These are phyloP conservation scores for Ceratothoa steindachneri DNA, from an alignment of 2,888 invertebrate species.

Conservation along the genomic window DNA sequence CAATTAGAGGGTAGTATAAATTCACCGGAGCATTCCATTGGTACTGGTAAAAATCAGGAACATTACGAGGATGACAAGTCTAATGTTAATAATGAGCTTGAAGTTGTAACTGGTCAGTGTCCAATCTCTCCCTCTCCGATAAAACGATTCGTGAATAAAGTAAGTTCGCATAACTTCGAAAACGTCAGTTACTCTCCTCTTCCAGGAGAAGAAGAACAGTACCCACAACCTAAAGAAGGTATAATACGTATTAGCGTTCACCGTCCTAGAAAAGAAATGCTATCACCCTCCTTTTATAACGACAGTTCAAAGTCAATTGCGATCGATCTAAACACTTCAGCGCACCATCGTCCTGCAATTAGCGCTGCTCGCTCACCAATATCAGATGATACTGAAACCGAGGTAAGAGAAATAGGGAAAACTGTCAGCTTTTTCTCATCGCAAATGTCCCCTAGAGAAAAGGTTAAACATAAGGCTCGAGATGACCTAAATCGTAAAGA, in stretches of 20 bases:
- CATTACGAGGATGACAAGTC: not conserved
- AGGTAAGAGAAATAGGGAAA: not conserved
- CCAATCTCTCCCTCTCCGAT: not conserved
- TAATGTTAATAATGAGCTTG: not conserved
- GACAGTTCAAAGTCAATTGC: not conserved
- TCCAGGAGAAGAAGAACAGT: not conserved
- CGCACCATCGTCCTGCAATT: not conserved
- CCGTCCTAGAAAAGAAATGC: not conserved
- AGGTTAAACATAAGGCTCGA: not conserved
- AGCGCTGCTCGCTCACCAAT: not conserved
- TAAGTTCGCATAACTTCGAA: not conserved
- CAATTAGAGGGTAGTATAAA: too few species aligned
- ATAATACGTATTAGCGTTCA: not conserved
- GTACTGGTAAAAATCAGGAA: not conserved
- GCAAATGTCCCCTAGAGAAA: not conserved
- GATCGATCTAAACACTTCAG: not conserved
- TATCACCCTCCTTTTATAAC: not conserved
- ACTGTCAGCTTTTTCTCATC: not conserved
- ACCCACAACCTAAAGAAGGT: not conserved
- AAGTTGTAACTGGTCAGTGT: not conserved
- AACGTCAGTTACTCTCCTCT: constrained; percentile 1
- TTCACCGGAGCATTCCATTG: too few species aligned
- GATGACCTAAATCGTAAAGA: too few species aligned
- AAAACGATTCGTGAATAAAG: not conserved
- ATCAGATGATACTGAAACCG: not conserved